Conservation (phyloP, 1,140 invertebrate genomes). For the Heterodera schachtii region DNA sequence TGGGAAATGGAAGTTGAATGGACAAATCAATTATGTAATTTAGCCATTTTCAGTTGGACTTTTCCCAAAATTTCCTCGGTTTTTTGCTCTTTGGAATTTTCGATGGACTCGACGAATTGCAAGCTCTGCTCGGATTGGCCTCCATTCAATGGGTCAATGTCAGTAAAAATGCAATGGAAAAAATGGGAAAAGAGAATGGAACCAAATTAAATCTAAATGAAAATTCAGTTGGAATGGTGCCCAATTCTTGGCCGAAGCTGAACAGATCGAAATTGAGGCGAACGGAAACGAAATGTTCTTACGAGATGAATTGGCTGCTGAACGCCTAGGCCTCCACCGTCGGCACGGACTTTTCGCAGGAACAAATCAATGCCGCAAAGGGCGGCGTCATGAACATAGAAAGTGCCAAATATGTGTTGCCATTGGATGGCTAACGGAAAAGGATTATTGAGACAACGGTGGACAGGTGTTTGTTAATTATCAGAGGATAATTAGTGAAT, state of each 20-base stretch:
- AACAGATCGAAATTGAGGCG: conserved; percentile 37
- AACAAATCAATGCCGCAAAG: not conserved
- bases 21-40: not conserved
- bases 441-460: too few species aligned
- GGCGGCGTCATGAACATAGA: not conserved
- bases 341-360: too few species aligned
- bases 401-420: too few species aligned
- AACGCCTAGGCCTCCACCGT: conserved; percentile 5
- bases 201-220: not conserved
- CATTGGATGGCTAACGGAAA: too few species aligned
- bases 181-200: not conserved
- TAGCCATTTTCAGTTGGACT: conserved; percentile 52
- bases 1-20: not conserved
- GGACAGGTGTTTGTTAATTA: too few species aligned
- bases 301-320: conserved; percentile 56
- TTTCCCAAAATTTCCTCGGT: conserved; percentile 51
- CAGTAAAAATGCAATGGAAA: conserved; percentile 41
- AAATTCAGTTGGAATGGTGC: conserved; percentile 46
- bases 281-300: conserved; percentile 52
- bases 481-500: too few species aligned
- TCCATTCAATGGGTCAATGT: conserved; percentile 48
- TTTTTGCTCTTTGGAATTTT: conserved; percentile 44
- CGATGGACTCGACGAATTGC: conserved; percentile 49
- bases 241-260: conserved; percentile 43
- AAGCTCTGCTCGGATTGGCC: conserved; percentile 35